phyloP scores from a whole-genome alignment of 2,113 vertebrate species.

The Pseudopodoces humilis region DNA sequence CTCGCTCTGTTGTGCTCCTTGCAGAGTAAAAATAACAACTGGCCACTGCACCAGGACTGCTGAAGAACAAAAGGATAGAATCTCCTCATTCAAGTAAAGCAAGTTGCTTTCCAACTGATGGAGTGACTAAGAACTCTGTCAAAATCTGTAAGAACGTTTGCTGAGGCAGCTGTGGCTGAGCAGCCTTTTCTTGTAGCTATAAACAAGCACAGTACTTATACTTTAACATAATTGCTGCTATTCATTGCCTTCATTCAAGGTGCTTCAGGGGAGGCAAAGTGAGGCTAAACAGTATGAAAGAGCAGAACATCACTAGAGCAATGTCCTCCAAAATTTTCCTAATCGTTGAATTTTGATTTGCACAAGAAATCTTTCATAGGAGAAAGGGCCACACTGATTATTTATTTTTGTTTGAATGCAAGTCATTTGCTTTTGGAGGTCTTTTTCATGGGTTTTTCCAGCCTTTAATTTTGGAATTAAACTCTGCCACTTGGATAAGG shows the following conservation, averaged over 20 bases:
- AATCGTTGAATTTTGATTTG: neutral
- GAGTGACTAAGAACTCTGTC: neutral
- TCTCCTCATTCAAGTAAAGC: neutral
- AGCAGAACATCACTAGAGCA: neutral
- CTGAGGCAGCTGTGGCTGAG: neutral
- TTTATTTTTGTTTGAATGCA: neutral
- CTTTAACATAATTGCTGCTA: neutral
- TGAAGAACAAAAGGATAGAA: neutral
- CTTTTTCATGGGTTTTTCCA: neutral
- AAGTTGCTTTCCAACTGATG: neutral
- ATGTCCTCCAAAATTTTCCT: neutral
- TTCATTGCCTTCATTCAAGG: neutral
- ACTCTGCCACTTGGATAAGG: slow-evolving; percentile 20
- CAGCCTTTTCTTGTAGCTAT: neutral
- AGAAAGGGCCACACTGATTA: neutral
- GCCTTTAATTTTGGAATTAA: slow-evolving; percentile 35
- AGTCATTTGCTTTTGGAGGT: neutral
- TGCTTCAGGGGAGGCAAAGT: neutral
- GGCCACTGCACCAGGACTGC: neutral
- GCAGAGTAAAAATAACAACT: neutral
- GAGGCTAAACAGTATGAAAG: neutral
- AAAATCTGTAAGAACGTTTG: neutral
- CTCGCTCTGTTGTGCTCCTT: neutral
- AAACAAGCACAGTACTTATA: neutral
- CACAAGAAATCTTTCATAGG: neutral